Evolutionary conservation across 92 coral and sea anemone genomes (phyloP).

Genomic region (Zoanthus sociatus): DNA sequence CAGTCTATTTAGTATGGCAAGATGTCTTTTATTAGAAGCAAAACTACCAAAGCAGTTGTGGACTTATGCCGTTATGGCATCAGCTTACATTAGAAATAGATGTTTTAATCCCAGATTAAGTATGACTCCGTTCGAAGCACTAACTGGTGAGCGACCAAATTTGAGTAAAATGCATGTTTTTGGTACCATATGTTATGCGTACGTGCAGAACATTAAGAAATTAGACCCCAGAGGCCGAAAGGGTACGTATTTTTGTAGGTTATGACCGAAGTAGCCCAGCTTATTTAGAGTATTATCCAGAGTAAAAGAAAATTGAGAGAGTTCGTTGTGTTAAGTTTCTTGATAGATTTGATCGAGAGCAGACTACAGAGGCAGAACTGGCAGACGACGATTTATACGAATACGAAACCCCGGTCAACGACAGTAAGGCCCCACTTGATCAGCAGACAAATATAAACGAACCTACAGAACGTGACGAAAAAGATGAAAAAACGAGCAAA

Average conservation of each 20-base stretch:
- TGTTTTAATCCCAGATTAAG: constrained; percentile 40
- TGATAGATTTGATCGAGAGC: constrained; percentile 40
- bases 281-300: constrained; percentile 55
- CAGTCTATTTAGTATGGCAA: constrained; percentile 52
- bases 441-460: constrained; percentile 13
- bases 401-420: constrained; percentile 2
- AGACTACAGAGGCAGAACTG: neutral
- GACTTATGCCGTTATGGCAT: constrained; percentile 47
- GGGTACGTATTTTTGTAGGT: constrained; percentile 59
- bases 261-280: constrained; percentile 59
- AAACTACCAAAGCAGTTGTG: constrained; percentile 45
- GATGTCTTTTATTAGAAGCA: constrained; percentile 52
- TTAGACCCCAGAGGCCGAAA: constrained; percentile 50
- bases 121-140: constrained; percentile 48
- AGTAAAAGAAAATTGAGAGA: constrained; percentile 41
- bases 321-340: constrained; percentile 52
- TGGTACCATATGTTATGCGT: constrained; percentile 62
- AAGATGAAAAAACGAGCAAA: neutral
- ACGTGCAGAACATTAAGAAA: constrained; percentile 46
- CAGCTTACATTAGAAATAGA: constrained; percentile 48
- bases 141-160: constrained; percentile 58
- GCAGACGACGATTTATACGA: neutral
- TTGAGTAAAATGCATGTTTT: constrained; percentile 59
- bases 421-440: constrained; percentile 10
- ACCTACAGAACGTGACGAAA: constrained; percentile 4